Evolutionary conservation across 1,140 invertebrate genomes (phyloP), one percentile per base, ranked within the genome.

Genomic region (Saxidomus purpurata): DNA sequence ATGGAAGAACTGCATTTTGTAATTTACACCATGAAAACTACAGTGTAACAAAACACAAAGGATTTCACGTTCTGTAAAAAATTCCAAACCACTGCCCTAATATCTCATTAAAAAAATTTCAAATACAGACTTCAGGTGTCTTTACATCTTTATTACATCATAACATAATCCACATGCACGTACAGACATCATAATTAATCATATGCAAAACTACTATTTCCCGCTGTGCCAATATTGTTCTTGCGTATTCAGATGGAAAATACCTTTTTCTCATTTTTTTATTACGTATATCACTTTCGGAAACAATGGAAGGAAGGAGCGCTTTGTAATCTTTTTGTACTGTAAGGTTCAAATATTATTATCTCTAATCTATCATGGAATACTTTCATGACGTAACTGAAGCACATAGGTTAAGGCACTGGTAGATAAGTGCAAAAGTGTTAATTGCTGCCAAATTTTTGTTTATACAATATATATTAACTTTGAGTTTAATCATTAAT

Each of bases 401-500:
- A 28, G 59, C 8, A 63, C 6, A 25, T 28, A 25, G 28, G 59
- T 63, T 63, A 28, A 63, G n/a, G 59, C 59, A 63, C 59, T 28
- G 8, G 8, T 1, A 63, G 59, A 28, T 63, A 63, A 28, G 43
- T n/a, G 6, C 59, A 1, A 0, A 28, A 63, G 59, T 63, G 59
- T 63, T n/a, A 63, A 63, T 63, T 63, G 59, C 59, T 28, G 25
- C 25, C 8, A n/a, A 28, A 25, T 6, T 63, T 1, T 25, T 63
- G 59, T 63, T 38, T 71, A 71, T 40, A 38, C 67, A 71, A 71
- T n/a, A n/a, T n/a, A n/a, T n/a, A n/a, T 71, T 67, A 71, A 15
- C 31, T 71, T 71, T 71, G 8, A 71, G 11, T 71, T 71, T 28
- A 38, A 38, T n/a, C 67, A 71, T 71, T 71, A 38, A 38, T 71